Evolutionary conservation across 2,113 vertebrate species (phyloP).

Genomic region (Rhizomys pruinosus): DNA sequence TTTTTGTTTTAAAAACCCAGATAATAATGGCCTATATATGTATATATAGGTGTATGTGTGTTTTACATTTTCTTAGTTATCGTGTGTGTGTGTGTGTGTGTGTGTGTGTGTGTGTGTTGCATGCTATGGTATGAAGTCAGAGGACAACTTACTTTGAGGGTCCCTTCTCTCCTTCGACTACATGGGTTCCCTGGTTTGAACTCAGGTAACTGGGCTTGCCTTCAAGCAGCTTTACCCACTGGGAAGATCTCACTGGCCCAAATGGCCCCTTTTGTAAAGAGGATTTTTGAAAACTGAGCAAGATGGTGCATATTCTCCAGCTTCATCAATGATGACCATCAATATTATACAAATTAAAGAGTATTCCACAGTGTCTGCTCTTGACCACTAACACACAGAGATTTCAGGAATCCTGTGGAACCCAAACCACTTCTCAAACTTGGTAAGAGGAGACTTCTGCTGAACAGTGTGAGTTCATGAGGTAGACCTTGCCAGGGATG

Average conservation of each 20-base stretch:
- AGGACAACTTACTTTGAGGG: background rate
- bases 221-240: too few relatives aligned
- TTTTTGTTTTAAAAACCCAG: constrained; percentile 3
- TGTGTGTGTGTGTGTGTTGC: background rate
- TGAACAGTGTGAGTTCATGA: background rate
- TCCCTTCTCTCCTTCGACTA: too few relatives aligned
- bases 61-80: background rate
- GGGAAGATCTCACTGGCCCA: background rate
- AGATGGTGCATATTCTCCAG: background rate
- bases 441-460: background rate
- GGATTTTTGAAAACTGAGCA: background rate
- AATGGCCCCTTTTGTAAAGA: background rate
- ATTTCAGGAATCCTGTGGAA: background rate
- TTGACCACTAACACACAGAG: background rate
- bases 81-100: background rate
- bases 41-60: too few relatives aligned
- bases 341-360: background rate
- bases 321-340: background rate
- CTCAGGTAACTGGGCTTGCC: background rate
- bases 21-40: background rate
- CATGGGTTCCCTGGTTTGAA: too few relatives aligned
- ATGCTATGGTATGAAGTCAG: background rate
- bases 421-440: background rate
- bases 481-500: background rate
- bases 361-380: background rate